Base-by-base conservation (phyloP, 1,140 invertebrate genomes). In the Hylaeus volcanicus region DNA sequence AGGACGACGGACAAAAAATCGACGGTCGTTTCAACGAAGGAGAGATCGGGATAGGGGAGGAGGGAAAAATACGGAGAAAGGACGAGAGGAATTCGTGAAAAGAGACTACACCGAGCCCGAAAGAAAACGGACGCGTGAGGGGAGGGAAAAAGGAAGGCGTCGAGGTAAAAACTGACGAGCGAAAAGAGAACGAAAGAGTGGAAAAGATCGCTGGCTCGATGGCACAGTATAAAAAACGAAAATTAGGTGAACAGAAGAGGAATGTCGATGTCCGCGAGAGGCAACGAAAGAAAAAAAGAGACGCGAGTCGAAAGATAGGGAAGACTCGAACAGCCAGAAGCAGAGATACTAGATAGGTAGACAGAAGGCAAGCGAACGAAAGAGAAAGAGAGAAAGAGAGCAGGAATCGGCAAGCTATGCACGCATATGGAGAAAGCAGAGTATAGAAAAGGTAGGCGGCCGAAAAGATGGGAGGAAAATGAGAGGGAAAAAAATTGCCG, bases 1-100 rank as follows among this genome's bases (percentile, higher is more conserved):
- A 86, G 82, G 84, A 88, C 83, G 81, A 82, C 65, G 61, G 53
- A 68, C 83, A 90, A 90, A 90, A 84, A 78, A 86, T 81, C 70
- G 43, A 66, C 65, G 86, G 64, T 85, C 81, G 78, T 73, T 90
- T 89, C 82, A 84, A 11, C 83, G 87, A 90, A 91, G 74, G 81
- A 85, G 76, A 86, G 81, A 88, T 83, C 83, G 71, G 63, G 48
- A 72, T 63, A 26, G 41, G 41, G 55, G 75, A 53, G n/a, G 55
- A 74, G 14, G 60, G 74, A 70, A 84, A 82, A n/a, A 60, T 63
- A 71, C 14, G 60, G 43, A 51, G 63, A 61, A 73, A 68, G 70
- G 41, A 5, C 65, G 12, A 63, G 41, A 51, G 63, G 75, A 84
- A 84, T 82, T 79, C 53, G 71, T 53, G 43, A 73, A 69, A 79